A percentile compares a stretch with the other conserved stretches of the same genome.
Evolutionary conservation across 2,888 invertebrate species (phyloP).

Genomic region (Chorisops tibialis): DNA sequence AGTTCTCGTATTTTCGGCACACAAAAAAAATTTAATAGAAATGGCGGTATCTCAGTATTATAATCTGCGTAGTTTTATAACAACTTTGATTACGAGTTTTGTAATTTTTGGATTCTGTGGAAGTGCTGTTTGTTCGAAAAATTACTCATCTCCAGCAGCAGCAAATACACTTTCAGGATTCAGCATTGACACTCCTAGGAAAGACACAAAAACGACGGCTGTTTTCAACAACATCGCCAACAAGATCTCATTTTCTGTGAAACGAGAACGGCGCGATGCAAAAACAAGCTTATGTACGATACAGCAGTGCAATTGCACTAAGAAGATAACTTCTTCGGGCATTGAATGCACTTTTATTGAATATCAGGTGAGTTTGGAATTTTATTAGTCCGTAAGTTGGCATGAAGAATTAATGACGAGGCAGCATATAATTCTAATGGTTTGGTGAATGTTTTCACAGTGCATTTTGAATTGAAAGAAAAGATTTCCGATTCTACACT

Average conservation of each 20-base stretch:
- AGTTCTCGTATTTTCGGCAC: too few relatives aligned
- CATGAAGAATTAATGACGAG: too few relatives aligned
- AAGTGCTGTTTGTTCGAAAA: slow-evolving; percentile 3
- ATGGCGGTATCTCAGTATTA: background rate
- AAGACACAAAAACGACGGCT: background rate
- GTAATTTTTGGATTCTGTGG: slow-evolving; percentile 1
- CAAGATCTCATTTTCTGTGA: background rate
- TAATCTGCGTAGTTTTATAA: background rate
- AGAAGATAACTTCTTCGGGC: slow-evolving; percentile 27
- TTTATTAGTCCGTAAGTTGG: too few relatives aligned
- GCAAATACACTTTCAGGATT: background rate
- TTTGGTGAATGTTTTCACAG: too few relatives aligned
- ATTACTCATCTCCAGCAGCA: slow-evolving; percentile 23
- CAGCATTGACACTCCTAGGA: background rate
- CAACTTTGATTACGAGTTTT: background rate
- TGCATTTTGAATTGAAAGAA: too few relatives aligned
- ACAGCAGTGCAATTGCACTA: slow-evolving; percentile 27
- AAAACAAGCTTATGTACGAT: slow-evolving; percentile 28
- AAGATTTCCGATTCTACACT: too few relatives aligned
- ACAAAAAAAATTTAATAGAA: background rate
- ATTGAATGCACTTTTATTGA: slow-evolving; percentile 31
- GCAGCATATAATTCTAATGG: too few relatives aligned
- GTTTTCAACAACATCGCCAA: background rate
- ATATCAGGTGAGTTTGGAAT: slow-evolving; percentile 28
- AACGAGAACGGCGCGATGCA: slow-evolving; percentile 12